Evolutionary conservation across 2,797 vertebrate genomes (phyloP).

Genomic region (Astyanax mexicanus): DNA sequence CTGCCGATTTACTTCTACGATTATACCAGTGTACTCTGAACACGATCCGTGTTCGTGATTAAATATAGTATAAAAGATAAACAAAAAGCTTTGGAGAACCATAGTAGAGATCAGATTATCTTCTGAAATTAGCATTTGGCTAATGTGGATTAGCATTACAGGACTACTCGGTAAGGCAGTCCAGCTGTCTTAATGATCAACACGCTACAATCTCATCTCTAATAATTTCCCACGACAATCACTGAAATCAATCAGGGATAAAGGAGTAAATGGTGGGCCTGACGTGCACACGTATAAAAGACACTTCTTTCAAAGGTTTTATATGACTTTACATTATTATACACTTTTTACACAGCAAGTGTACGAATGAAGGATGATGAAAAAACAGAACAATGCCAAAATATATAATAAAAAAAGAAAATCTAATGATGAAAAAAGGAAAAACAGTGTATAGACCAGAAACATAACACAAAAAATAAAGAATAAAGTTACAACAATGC

Average conservation of each 20-base stretch:
- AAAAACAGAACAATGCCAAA: constrained; percentile 28
- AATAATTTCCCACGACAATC: constrained; percentile 35
- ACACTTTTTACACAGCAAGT: constrained; percentile 43
- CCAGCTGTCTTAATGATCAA: constrained; percentile 70
- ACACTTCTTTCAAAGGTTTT: constrained; percentile 19
- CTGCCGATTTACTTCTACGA: constrained; percentile 11
- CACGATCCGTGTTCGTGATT: not conserved
- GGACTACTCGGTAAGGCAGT: constrained; percentile 63
- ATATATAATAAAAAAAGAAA: no score
- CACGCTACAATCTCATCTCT: constrained; percentile 40
- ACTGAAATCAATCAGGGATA: not conserved
- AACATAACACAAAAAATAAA: not conserved
- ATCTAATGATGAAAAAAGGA: not conserved
- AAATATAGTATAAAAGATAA: constrained; percentile 6
- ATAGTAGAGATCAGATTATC: not conserved
- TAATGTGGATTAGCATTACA: not conserved
- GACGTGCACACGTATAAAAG: not conserved
- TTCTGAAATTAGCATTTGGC: not conserved
- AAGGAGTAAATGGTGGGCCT: not conserved
- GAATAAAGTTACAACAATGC: no score
- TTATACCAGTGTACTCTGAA: not conserved
- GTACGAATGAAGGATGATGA: not conserved
- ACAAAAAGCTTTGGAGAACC: not conserved
- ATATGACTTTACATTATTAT: constrained; percentile 53
- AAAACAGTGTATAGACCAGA: not conserved